Base-by-base conservation (phyloP, 2,797 vertebrate species). In the Phaenicophaeus curvirostris region DNA sequence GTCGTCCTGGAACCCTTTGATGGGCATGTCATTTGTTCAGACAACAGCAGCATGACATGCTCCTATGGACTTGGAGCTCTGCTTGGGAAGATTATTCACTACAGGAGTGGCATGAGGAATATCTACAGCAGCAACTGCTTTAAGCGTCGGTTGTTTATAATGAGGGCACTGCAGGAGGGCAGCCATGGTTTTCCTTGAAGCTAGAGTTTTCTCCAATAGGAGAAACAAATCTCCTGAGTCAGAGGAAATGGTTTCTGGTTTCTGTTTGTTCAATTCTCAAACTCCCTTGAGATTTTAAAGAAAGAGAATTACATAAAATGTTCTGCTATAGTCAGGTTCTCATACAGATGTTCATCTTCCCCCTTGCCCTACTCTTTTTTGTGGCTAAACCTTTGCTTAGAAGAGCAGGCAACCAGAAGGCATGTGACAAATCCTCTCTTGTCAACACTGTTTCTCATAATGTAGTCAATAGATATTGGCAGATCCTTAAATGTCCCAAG, bases 1-100 rank as follows among this genome's bases (percentile, higher is more conserved):
- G 17, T 48, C 37, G 23, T 30, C 46, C 46, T 31, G 53, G 41
- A 25, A 67, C n/a, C 23, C 53, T 13, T 15, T n/a, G 17, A 8
- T 0, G 14, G 44, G 55, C 39, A 3, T 13, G 20, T 27, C 65
- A 13, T 72, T 51, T 44, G 6, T 63, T 53, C 50, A 28, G 30
- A 30, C 15, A 35, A 13, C 1, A 0, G 28, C 51, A 33, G 23
- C 1, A 0, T 25, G 33, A 17, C 35, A 4, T 33, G 39, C 37
- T 57, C 20, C 55, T 33, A 11, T 4, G 41, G 62, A 30, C 30
- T 11, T 30, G 35, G 35, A 78, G 62, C 17, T 18, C 37, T 83
- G 19, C 48, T 62, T 31, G 33, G 50, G 63, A 62, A 66, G 58
- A 57, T 57, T 57, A 33, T 42, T 62, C 73, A 37, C 41, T 6